Conservation (phyloP, 64 coral and sea anemone genomes). For the Trachythela sp. region DNA sequence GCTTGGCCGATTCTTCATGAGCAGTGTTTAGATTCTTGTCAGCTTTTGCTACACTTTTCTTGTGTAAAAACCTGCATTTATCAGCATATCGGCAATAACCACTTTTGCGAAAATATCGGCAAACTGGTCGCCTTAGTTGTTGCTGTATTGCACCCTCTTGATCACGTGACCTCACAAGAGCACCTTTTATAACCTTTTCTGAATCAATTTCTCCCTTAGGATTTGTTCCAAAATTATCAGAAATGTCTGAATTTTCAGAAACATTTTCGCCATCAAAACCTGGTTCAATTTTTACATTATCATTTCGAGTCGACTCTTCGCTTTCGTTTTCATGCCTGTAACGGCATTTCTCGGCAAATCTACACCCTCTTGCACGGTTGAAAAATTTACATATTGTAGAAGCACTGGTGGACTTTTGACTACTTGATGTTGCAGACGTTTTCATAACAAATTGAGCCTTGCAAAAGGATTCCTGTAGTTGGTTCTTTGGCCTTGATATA, state of each 20-base stretch:
- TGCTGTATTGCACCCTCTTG: not conserved
- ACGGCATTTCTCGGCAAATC: not conserved
- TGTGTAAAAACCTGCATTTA: slow-evolving; percentile 1
- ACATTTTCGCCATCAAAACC: not conserved
- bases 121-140: not conserved
- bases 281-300: not conserved
- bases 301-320: not conserved
- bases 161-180: not conserved
- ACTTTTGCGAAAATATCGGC: not conserved
- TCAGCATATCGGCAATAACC: not conserved
- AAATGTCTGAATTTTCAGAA: not conserved
- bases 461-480: no score
- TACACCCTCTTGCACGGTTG: not conserved
- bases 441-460: not conserved
- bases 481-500: not conserved
- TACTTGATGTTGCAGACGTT: not conserved
- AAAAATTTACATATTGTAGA: not conserved
- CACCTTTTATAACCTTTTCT: not conserved
- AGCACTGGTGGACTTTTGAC: not conserved
- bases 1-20: not conserved
- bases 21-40: not conserved
- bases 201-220: not conserved
- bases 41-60: not conserved
- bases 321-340: not conserved
- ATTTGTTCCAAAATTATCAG: not conserved